Conservation (phyloP, 2,113 vertebrate genomes). For the Sinosuthora webbiana region DNA sequence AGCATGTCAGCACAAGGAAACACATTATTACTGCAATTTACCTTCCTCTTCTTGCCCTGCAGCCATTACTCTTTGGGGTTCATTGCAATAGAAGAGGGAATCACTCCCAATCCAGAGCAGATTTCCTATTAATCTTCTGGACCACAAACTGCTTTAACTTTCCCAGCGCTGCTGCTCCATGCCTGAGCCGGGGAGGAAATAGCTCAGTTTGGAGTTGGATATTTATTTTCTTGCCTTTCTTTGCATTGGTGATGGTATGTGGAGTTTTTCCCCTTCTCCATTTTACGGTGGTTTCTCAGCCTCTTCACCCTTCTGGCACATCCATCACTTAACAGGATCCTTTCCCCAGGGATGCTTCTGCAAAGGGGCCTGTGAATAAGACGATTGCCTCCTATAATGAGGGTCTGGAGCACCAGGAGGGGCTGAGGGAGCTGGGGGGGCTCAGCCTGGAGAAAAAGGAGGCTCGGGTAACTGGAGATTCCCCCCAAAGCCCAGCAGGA, state of each 20-base stretch:
- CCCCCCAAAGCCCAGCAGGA: neutral
- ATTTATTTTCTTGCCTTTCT: neutral
- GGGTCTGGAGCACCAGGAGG: neutral
- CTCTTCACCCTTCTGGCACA: neutral
- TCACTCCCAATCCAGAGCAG: constrained; percentile 22
- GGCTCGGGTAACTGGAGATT: neutral
- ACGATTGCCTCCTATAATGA: neutral
- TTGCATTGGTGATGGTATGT: neutral
- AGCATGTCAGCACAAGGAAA: constrained; percentile 53
- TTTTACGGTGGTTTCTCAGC: neutral
- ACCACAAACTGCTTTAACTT: neutral
- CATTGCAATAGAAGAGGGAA: constrained; percentile 43
- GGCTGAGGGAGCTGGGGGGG: neutral
- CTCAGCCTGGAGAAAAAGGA: neutral
- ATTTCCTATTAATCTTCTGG: constrained; percentile 21
- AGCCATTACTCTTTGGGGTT: constrained; percentile 39
- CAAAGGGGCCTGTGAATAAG: neutral
- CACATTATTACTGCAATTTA: constrained; percentile 55
- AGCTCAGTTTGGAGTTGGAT: neutral
- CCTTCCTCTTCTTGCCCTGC: constrained; percentile 37
- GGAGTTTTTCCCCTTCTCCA: neutral
- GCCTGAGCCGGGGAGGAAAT: neutral
- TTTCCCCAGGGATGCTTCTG: neutral
- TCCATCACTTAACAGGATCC: neutral
- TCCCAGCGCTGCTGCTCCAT: accelerated